These are phyloP conservation scores for Timandra comae DNA, from an alignment of 2,888 invertebrate genomes.

Conservation along the genomic window DNA sequence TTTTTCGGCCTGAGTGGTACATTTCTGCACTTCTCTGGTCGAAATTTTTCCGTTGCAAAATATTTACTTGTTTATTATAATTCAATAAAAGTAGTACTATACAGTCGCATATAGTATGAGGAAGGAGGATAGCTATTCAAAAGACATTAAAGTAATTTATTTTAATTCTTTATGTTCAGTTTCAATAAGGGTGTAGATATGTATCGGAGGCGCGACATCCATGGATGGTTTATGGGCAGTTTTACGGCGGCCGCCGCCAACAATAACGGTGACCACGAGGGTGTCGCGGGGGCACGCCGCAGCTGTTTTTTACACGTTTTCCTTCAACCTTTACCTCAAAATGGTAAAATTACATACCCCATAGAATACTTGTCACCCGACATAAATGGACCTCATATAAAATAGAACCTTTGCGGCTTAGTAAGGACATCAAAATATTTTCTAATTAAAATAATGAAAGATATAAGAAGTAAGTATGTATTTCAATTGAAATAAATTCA, in stretches of 20 bases:
- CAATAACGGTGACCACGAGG: slow-evolving; percentile 66
- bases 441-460: too few species aligned
- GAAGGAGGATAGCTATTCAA: too few species aligned
- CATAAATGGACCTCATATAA: too few species aligned
- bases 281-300: slow-evolving; percentile 57
- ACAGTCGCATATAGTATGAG: too few species aligned
- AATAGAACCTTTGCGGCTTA: too few species aligned
- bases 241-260: slow-evolving; percentile 52
- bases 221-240: slow-evolving; percentile 61
- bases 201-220: slow-evolving; percentile 32
- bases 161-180: slow-evolving; percentile 35
- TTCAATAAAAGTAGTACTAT: too few species aligned
- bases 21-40: too few species aligned
- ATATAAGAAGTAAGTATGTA: too few species aligned
- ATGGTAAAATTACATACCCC: slow-evolving; percentile 30
- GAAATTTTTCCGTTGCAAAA: too few species aligned
- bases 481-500: too few species aligned
- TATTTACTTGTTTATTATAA: neutral
- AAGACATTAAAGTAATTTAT: slow-evolving; percentile 25
- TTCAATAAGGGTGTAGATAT: slow-evolving; percentile 53
- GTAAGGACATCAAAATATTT: neutral
- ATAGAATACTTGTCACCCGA: slow-evolving; percentile 18
- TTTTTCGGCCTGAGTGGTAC: too few species aligned
- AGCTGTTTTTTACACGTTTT: slow-evolving; percentile 80
- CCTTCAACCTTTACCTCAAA: slow-evolving; percentile 54